Percentiles rank a stretch among this genome's conserved stretches.
phyloP scores from a whole-genome alignment of 1,140 invertebrate species.

The Asobara japonica region DNA sequence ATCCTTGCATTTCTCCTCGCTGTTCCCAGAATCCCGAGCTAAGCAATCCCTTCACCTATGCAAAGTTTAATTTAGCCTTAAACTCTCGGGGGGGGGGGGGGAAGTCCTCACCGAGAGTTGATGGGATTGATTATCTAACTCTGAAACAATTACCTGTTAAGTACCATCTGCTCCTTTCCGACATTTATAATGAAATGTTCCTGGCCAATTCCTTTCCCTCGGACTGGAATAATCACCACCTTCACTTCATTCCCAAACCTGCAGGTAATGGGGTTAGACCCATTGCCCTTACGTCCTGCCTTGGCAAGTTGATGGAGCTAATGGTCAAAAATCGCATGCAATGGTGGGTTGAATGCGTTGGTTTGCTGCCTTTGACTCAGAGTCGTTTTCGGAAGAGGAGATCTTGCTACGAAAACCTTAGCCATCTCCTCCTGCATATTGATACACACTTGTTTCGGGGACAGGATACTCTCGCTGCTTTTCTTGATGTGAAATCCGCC shows the following conservation, averaged over 20 bases:
- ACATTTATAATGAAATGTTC: not conserved
- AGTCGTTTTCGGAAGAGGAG: not conserved
- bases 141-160: not conserved
- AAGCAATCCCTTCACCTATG: not conserved
- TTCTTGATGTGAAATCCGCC: not conserved
- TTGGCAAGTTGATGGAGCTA: not conserved
- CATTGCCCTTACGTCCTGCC: not conserved
- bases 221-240: not conserved
- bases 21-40: too few relatives aligned
- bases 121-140: not conserved
- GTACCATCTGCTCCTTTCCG: not conserved
- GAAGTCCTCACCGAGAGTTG: slow-evolving; percentile 3
- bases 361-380: not conserved
- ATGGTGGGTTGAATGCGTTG: not conserved
- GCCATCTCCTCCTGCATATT: not conserved
- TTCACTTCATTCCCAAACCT: not conserved
- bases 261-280: not conserved
- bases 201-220: not conserved
- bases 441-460: not conserved
- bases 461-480: not conserved
- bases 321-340: not conserved
- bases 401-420: not conserved
- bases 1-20: too few relatives aligned
- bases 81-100: not conserved
- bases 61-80: not conserved